These are phyloP conservation scores for Akabosia matsudoensis DNA, from an alignment of 1,140 invertebrate species.

Conservation along the genomic window DNA sequence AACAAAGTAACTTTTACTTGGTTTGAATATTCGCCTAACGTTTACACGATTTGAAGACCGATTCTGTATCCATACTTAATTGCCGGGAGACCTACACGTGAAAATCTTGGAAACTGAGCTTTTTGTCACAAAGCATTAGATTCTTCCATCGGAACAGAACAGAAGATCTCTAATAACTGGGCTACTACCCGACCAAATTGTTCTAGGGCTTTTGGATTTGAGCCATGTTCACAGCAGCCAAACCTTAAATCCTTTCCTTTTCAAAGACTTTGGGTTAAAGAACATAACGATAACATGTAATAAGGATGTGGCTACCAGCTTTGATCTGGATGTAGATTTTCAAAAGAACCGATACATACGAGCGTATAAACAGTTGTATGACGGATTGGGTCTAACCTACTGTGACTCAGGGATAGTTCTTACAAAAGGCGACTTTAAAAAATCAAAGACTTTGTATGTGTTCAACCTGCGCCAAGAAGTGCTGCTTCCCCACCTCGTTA, in stretches of 20 bases:
- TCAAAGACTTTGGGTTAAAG: slow-evolving; percentile 27
- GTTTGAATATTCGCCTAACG: slow-evolving; percentile 35
- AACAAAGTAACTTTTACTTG: slow-evolving; percentile 35
- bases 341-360: slow-evolving; percentile 4
- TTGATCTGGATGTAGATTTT: slow-evolving; percentile 20
- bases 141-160: slow-evolving; percentile 23
- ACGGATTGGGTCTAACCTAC: slow-evolving; percentile 20
- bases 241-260: slow-evolving; percentile 33
- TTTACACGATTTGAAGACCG: slow-evolving; percentile 12
- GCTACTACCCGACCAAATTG: slow-evolving; percentile 34
- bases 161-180: slow-evolving; percentile 39
- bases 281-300: slow-evolving; percentile 32
- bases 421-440: slow-evolving; percentile 25
- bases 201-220: slow-evolving; percentile 29
- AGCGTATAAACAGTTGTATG: slow-evolving; percentile 21
- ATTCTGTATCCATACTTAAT: slow-evolving; percentile 17
- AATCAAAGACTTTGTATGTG: slow-evolving; percentile 17
- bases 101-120: slow-evolving; percentile 40
- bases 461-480: slow-evolving; percentile 29
- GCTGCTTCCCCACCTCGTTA: no score
- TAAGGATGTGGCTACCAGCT: background rate
- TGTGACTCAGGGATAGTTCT: slow-evolving; percentile 24
- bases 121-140: slow-evolving; percentile 20
- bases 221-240: slow-evolving; percentile 35
- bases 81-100: background rate